Evolutionary conservation across 2,888 invertebrate species (phyloP).

Genomic region (Embidobia sp.): DNA sequence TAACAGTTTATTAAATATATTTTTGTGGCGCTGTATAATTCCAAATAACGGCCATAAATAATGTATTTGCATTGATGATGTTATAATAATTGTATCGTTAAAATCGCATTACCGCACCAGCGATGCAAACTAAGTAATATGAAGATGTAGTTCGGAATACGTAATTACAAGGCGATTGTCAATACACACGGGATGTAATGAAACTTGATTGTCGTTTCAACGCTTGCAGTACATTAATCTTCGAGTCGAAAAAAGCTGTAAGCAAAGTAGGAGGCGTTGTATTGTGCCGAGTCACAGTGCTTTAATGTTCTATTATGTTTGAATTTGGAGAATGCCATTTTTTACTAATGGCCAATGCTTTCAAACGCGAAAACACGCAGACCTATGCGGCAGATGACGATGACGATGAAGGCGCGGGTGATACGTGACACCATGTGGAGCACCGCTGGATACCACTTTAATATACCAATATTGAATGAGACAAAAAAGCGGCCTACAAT

Average conservation of each 20-base stretch:
- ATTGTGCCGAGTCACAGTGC: constrained; percentile 44
- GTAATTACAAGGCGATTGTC: neutral
- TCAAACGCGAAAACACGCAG: constrained; percentile 48
- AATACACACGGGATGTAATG: too few species aligned
- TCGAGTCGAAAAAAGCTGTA: constrained; percentile 10
- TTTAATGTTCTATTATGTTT: constrained; percentile 42
- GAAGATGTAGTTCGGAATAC: neutral
- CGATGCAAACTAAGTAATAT: too few species aligned
- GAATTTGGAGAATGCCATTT: constrained; percentile 44
- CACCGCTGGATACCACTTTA: constrained; percentile 72
- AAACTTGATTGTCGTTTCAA: constrained; percentile 11
- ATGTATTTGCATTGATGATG: too few species aligned
- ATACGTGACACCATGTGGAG: constrained; percentile 74
- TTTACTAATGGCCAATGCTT: constrained; percentile 37
- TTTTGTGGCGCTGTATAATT: too few species aligned
- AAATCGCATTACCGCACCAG: too few species aligned
- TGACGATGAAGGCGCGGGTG: constrained; percentile 72
- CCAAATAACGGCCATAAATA: too few species aligned
- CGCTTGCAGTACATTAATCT: constrained; percentile 36
- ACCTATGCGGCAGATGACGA: constrained; percentile 70
- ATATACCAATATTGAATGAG: constrained; percentile 67
- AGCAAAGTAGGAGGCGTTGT: constrained; percentile 15
- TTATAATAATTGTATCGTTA: too few species aligned
- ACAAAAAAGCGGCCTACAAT: constrained; percentile 66
- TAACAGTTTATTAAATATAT: neutral